These are phyloP conservation scores for Leptinotarsa rubiginosa DNA, from an alignment of 2,888 invertebrate species.

Conservation along the genomic window DNA sequence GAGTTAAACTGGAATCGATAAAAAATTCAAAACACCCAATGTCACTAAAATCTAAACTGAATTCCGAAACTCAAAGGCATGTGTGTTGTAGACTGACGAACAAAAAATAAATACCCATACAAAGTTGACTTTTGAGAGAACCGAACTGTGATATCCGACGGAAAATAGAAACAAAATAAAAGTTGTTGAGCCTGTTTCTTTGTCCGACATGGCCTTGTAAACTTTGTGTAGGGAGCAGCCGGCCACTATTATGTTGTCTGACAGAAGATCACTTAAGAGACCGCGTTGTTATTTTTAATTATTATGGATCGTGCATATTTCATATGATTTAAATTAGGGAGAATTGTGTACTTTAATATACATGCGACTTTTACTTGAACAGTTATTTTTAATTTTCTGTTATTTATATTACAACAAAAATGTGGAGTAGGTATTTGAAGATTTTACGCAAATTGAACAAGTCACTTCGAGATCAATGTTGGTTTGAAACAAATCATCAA, in stretches of 20 bases:
- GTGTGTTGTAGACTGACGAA: not conserved
- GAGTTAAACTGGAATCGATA: no score
- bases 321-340: no score
- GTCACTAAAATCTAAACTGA: not conserved
- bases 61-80: not conserved
- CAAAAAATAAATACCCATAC: not conserved
- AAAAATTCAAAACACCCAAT: no score
- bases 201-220: conserved; percentile 7
- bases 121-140: not conserved
- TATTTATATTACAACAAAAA: no score
- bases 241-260: not conserved
- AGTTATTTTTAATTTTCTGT: no score
- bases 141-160: not conserved
- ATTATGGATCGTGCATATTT: not conserved
- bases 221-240: not conserved
- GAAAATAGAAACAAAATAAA: conserved; percentile 11
- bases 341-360: no score
- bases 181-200: conserved; percentile 14
- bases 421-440: no score
- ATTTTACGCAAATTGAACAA: no score
- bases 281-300: not conserved
- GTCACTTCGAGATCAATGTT: no score
- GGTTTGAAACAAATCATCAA: no score
- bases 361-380: no score
- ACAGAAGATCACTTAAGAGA: not conserved